Conservation (phyloP, 2,888 invertebrate species). For the Xestia c-nigrum region DNA sequence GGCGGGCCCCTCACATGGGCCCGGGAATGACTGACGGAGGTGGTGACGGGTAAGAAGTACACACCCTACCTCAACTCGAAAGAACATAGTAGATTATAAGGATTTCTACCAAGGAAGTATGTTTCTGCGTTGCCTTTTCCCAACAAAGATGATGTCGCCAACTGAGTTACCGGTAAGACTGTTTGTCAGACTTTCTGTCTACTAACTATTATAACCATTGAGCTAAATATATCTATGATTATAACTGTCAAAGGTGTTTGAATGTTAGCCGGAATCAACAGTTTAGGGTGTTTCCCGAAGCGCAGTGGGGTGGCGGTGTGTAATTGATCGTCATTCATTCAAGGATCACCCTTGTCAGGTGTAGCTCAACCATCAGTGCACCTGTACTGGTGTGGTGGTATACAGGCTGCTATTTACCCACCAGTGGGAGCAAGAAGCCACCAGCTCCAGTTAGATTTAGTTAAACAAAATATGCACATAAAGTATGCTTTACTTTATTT, state of each 20-base stretch:
- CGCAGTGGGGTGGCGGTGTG: neutral
- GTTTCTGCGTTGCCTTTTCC: neutral
- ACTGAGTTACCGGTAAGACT: neutral
- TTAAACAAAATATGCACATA: neutral
- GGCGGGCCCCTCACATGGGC: no score
- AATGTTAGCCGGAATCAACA: neutral
- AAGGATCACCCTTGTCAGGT: neutral
- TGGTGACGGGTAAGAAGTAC: no score
- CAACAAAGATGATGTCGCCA: neutral
- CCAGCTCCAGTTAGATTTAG: neutral
- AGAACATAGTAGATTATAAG: neutral
- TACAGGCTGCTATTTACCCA: neutral
- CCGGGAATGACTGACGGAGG: no score
- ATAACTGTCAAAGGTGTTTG: neutral
- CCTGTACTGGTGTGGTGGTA: neutral
- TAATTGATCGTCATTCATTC: neutral
- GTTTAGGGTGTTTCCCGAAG: neutral
- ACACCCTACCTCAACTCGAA: neutral
- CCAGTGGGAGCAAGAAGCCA: neutral
- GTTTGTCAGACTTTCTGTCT: neutral
- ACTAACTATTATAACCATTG: neutral
- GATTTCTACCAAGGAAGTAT: neutral
- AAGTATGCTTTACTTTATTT: neutral
- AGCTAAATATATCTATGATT: no score
- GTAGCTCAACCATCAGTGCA: neutral